A percentile compares a stretch with the other conserved stretches of the same genome.
Evolutionary conservation across 2,888 invertebrate genomes (phyloP).

Genomic region (Pristionchus arcanus): DNA sequence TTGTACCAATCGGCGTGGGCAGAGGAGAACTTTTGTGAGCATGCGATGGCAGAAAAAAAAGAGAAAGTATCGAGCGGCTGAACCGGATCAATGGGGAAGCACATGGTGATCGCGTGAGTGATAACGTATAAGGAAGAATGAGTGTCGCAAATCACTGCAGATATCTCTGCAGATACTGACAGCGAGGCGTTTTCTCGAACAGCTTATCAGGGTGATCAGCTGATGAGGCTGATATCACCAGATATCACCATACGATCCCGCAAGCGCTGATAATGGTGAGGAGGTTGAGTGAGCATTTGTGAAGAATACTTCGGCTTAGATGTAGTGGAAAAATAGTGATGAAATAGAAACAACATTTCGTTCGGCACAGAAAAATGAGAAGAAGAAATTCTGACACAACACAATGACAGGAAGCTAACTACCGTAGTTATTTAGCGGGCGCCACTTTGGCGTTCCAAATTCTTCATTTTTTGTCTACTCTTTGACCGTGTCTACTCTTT

Average conservation of each 20-base stretch:
- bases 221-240: background rate
- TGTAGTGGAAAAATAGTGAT: no score
- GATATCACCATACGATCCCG: background rate
- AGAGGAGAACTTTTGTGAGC: background rate
- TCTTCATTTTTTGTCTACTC: no score
- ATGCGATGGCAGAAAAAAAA: constrained; percentile 19
- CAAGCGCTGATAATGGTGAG: background rate
- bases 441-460: background rate
- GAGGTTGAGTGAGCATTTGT: background rate
- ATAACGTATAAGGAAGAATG: background rate
- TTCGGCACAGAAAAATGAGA: no score
- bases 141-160: background rate
- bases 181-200: background rate
- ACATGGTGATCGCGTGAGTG: background rate
- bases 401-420: background rate
- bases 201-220: background rate
- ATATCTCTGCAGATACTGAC: background rate
- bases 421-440: background rate
- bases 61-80: constrained; percentile 8
- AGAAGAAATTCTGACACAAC: background rate
- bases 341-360: no score
- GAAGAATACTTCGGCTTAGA: no score
- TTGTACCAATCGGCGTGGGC: background rate
- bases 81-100: constrained; percentile 14
- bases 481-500: no score